These are phyloP conservation scores for Ceratina calcarata DNA, from an alignment of 1,140 invertebrate genomes.

Conservation along the genomic window DNA sequence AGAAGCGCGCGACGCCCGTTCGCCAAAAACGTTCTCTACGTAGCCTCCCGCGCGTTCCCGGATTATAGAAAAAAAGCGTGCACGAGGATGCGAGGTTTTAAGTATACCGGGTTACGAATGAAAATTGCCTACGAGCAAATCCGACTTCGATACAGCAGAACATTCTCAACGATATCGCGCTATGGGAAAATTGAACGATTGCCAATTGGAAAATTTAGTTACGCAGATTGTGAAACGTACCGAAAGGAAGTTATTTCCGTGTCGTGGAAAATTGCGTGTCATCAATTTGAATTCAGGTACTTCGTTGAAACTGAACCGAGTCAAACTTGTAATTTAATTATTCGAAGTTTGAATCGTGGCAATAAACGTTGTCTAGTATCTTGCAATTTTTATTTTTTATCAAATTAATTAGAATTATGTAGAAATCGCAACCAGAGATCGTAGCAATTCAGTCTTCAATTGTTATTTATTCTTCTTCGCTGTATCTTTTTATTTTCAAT, in stretches of 20 bases:
- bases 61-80: conserved; percentile 11
- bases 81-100: background rate
- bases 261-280: background rate
- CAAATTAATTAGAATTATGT: too few species aligned
- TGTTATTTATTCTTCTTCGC: background rate
- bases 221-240: background rate
- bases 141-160: background rate
- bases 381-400: too few species aligned
- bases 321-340: background rate
- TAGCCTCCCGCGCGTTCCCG: background rate
- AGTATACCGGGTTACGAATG: background rate
- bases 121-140: background rate
- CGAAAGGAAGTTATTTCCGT: background rate
- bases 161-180: conserved; percentile 34
- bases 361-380: too few species aligned
- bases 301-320: background rate
- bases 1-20: background rate
- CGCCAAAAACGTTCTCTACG: conserved; percentile 41
- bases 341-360: too few species aligned
- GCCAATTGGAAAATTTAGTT: background rate
- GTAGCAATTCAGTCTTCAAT: too few species aligned
- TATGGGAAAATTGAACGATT: conserved; percentile 36
- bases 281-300: background rate
- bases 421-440: too few species aligned
- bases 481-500: background rate